Base-by-base conservation (phyloP, 1,140 invertebrate species). In the Camponotus vicinus region DNA sequence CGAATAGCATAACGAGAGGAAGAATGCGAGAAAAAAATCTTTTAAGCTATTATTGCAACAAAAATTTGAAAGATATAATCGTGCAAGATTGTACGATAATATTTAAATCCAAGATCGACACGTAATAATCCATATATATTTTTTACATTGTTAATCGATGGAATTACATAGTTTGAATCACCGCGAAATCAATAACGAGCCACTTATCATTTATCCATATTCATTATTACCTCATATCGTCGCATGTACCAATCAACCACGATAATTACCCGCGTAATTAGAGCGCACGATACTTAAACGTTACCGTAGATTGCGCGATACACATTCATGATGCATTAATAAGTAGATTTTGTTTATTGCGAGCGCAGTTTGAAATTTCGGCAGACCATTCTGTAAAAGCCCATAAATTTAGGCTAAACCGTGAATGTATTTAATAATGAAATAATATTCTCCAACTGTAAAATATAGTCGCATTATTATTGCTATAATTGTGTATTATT, bases 161-260 rank as follows among this genome's bases (percentile, higher is more conserved):
- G 7, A 37, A 80, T 52, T 52, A 52, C 49, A 34, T 21, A 34
- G 45, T 27, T 70, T 86, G 27, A 45, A 85, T 52, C 66, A 34
- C 21, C 49, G 3, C 67, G 61, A 82, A 90, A 87, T 86, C 86
- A 90, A 89, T 88, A 90, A 90, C 76, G 67, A 42, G 7, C 80
- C 80, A 85, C 80, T 90, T 82, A 89, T 84, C 61, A 86, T 90
- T 90, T 90, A 90, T 88, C 82, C 79, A 90, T 90, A 90, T 90
- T 88, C 76, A 90, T 90, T 88, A 90, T 79, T 49, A 59, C 66
- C 55, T 69, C 15, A 42, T 49, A 59, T 32, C 70, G 52, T 61
- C 34, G 75, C 59, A 57, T 49, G 71, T 86, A 88, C 88, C 88
- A 90, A 90, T 90, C 88, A 88, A 37, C 82, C 27, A 5, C 71